Conservation (phyloP, 2,113 vertebrate genomes). For the Alligator sinensis region DNA sequence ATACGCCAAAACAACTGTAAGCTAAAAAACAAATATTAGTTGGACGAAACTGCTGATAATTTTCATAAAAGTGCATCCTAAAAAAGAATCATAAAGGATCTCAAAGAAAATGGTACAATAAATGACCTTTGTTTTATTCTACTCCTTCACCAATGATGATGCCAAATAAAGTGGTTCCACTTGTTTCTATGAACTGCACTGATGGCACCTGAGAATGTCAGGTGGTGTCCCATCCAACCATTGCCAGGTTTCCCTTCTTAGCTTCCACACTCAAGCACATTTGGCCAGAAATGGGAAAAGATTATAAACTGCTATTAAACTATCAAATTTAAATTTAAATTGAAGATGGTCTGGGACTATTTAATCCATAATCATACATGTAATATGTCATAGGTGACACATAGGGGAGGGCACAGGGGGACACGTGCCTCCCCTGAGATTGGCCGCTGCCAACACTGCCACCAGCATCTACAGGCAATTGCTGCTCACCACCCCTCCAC, state of each 20-base stretch:
- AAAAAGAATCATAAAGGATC: neutral
- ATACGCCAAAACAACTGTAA: neutral
- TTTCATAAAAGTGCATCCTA: neutral
- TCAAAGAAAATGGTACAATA: neutral
- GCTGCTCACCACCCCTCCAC: too few relatives aligned
- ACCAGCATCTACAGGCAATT: too few relatives aligned
- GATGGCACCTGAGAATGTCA: conserved; percentile 14
- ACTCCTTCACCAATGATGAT: neutral
- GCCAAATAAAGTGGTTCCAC: neutral
- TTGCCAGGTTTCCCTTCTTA: too few relatives aligned
- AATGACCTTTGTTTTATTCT: neutral
- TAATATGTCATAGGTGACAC: conserved; percentile 21
- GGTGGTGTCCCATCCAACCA: neutral
- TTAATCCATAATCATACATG: conserved; percentile 23
- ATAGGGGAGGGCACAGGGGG: too few relatives aligned
- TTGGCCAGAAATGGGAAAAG: too few relatives aligned
- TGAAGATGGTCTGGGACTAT: conserved; percentile 37
- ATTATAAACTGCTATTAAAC: neutral
- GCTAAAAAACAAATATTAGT: neutral
- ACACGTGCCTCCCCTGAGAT: too few relatives aligned
- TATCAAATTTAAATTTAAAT: neutral
- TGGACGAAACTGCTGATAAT: neutral
- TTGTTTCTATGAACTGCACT: conserved; percentile 1
- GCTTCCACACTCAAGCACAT: too few relatives aligned
- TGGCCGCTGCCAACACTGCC: too few relatives aligned